These are phyloP conservation scores for Craniophora ligustri DNA, from an alignment of 2,888 invertebrate genomes.

Conservation along the genomic window DNA sequence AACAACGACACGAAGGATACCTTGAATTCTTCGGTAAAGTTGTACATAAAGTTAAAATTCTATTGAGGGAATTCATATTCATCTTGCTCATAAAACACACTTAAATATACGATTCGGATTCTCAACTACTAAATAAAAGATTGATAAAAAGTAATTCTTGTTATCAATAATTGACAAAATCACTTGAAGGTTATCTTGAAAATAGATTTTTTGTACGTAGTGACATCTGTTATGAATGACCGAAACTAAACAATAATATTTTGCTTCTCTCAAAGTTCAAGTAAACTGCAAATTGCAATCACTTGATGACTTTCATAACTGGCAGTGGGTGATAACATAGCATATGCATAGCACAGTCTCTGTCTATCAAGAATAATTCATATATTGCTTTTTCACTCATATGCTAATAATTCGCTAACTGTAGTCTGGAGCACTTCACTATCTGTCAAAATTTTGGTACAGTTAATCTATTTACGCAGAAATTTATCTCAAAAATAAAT, in stretches of 20 bases:
- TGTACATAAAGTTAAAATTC: constrained; percentile 72
- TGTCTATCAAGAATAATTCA: constrained; percentile 2
- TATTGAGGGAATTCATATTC: constrained; percentile 81
- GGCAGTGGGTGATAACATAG: too few relatives aligned
- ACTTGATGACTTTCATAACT: too few relatives aligned
- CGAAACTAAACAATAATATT: constrained; percentile 43
- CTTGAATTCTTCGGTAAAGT: constrained; percentile 78
- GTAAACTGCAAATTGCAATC: too few relatives aligned
- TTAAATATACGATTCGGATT: constrained; percentile 41
- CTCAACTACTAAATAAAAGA: constrained; percentile 58
- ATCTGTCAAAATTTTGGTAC: constrained; percentile 29
- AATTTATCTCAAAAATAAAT: too few relatives aligned
- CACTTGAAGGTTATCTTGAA: constrained; percentile 87
- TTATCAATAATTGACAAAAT: constrained; percentile 86
- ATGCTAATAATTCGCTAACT: constrained; percentile 14
- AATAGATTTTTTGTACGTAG: constrained; percentile 73
- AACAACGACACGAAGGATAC: constrained; percentile 64
- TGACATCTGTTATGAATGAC: constrained; percentile 75
- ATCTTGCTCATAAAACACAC: constrained; percentile 49
- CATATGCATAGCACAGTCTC: constrained; percentile 1
- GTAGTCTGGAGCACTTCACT: constrained; percentile 5
- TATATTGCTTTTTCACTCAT: constrained; percentile 18
- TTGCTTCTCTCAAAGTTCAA: too few relatives aligned
- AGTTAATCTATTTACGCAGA: constrained; percentile 25
- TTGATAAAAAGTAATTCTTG: constrained; percentile 66